Percentiles rank a stretch among this genome's conserved stretches.
phyloP scores from a whole-genome alignment of 2,888 invertebrate species.

The Trachelus stipa region DNA sequence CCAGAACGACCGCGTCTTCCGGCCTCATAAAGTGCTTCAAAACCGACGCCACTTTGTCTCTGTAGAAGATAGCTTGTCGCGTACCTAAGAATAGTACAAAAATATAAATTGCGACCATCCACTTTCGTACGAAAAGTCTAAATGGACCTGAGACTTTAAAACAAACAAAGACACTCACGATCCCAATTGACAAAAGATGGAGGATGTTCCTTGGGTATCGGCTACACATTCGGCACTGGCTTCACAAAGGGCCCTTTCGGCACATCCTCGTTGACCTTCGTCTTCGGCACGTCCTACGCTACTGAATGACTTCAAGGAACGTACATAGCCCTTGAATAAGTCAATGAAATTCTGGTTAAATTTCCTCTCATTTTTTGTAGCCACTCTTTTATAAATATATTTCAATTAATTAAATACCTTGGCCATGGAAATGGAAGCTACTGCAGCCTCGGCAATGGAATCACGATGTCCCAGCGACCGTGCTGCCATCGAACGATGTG shows the following conservation, averaged over 20 bases:
- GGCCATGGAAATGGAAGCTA: slow-evolving; percentile 88
- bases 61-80: slow-evolving; percentile 88
- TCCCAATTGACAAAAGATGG: slow-evolving; percentile 92
- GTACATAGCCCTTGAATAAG: slow-evolving; percentile 77
- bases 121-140: background rate
- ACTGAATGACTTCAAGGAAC: slow-evolving; percentile 72
- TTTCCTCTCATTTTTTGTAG: background rate
- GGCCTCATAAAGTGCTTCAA: slow-evolving; percentile 86
- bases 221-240: slow-evolving; percentile 88
- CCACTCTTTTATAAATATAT: background rate
- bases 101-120: background rate
- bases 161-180: slow-evolving; percentile 75
- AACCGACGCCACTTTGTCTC: slow-evolving; percentile 77
- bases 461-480: slow-evolving; percentile 88
- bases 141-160: background rate
- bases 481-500: slow-evolving; percentile 87
- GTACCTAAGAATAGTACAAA: slow-evolving; percentile 71
- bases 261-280: slow-evolving; percentile 86
- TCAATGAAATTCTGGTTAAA: slow-evolving; percentile 9
- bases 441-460: slow-evolving; percentile 89
- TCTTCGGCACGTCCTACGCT: slow-evolving; percentile 78
- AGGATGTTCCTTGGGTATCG: slow-evolving; percentile 77
- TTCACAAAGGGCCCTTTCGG: slow-evolving; percentile 77
- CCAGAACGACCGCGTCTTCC: slow-evolving; percentile 87
- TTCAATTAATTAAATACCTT: slow-evolving; percentile 68